A percentile compares a stretch with the other conserved stretches of the same genome.
phyloP scores from a whole-genome alignment of 2,888 invertebrate genomes.

The Drosophila lutescens region DNA sequence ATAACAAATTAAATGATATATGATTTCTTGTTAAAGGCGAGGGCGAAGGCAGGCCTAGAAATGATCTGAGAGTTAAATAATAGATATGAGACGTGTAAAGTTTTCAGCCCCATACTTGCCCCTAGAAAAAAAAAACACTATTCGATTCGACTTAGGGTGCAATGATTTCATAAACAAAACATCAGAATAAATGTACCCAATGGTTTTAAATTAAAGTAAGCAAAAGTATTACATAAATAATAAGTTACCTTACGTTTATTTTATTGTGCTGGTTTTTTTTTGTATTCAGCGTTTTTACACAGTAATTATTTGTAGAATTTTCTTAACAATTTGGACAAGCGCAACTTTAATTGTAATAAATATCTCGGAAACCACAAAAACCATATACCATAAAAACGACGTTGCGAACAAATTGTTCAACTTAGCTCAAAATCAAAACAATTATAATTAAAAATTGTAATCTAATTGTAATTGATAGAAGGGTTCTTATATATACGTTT shows the following conservation, averaged over 20 bases:
- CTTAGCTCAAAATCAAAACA: slow-evolving; percentile 43
- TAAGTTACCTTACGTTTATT: slow-evolving; percentile 25
- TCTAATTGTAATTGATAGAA: slow-evolving; percentile 67
- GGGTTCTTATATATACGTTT: slow-evolving; percentile 72
- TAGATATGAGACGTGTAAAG: not conserved
- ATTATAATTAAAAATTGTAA: slow-evolving; percentile 46
- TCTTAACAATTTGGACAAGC: slow-evolving; percentile 46
- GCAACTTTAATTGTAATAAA: slow-evolving; percentile 57
- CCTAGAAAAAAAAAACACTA: slow-evolving; percentile 6
- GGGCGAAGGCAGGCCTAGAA: slow-evolving; percentile 10
- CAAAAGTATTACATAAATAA: slow-evolving; percentile 70
- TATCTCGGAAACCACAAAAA: slow-evolving; percentile 68
- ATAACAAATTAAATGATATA: not conserved
- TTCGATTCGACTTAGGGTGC: slow-evolving; percentile 8
- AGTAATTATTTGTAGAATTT: slow-evolving; percentile 23
- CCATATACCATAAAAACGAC: slow-evolving; percentile 24
- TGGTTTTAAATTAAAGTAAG: slow-evolving; percentile 22
- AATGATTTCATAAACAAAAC: not conserved
- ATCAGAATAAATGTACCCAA: not conserved
- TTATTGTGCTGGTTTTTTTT: slow-evolving; percentile 41
- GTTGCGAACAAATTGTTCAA: slow-evolving; percentile 38
- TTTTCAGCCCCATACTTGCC: slow-evolving; percentile 30
- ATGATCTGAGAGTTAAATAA: slow-evolving; percentile 6
- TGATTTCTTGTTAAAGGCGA: not conserved
- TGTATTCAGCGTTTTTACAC: slow-evolving; percentile 34